Evolutionary conservation across 2,113 vertebrate genomes (phyloP), one percentile per base, ranked within the genome.

Genomic region (Paradoxurus hermaphroditus): DNA sequence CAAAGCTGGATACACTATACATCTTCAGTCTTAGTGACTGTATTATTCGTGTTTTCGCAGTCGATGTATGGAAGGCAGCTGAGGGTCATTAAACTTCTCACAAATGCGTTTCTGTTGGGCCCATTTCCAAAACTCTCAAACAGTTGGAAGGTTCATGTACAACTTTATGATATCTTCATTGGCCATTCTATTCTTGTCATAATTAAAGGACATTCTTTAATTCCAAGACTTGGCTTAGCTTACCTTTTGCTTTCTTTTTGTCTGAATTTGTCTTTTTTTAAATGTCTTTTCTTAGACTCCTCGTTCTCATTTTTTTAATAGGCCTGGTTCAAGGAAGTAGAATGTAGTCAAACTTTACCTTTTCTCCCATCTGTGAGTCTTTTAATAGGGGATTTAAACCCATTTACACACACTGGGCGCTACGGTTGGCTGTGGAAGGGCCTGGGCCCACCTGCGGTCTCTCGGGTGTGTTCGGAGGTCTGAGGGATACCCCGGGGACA

Each of bases 21-120:
- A 19, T 65, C 51, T 94, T 88, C 62, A 78, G 39, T 83, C 73
- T 91, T 72, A 93, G 77, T 85, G 86, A 87, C 46, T 46, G 3
- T 18, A 31, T 77, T n/a, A 84, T 77, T 89, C 44, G 56, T 5
- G n/a, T 83, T 90, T 93, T 86, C 82, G 95, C 70, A 2, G 46
- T 67, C 31, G 29, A 51, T 34, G 44, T 13, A 11, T 23, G 5
- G 3, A 53, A 86, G 53, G 27, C 6, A 86, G 25, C 44, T 62
- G 90, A 90, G 4, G 6, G 56, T 7, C 46, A 19, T 62, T 91
- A 82, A 63, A 15, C 5, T 27, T 81, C 41, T 79, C 27, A 27
- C 7, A 49, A 25, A 23, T 11, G 3, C 7, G 21, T 41, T 36
- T 95, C 36, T 59, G 16, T 68, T 15, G 63, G 9, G 67, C 68